Evolutionary conservation across 2,797 vertebrate genomes (phyloP), one percentile per base, ranked within the genome.

Genomic region (Amazona finschi): DNA sequence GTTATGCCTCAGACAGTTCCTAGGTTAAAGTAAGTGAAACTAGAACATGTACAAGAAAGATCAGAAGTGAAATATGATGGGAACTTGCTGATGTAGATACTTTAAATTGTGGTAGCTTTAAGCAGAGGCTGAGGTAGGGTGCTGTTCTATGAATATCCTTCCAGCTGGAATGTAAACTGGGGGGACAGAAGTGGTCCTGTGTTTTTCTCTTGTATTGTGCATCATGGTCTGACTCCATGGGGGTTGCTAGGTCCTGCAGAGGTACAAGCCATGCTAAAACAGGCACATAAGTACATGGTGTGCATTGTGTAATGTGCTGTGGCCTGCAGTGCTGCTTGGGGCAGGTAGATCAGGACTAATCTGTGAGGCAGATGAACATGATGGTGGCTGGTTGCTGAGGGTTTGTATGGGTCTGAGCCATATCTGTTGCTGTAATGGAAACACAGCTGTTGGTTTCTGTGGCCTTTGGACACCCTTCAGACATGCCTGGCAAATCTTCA

Each of bases 291-390:
- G n/a, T 71, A n/a, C n/a, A 2, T 65, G 61, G 55, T 71, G 52
- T 27, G 25, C n/a, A 2, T 14, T n/a, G 5, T 33, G 50, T 21
- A 2, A 69, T 0, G 0, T 75, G 70, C 88, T 73, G 33, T 44
- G 30, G 44, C 33, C 73, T 60, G 38, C 44, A 49, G 55, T 49
- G 81, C 71, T 88, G 33, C 62, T 53, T 62, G 75, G 49, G 31
- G 21, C 16, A n/a, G 43, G 7, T 58, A 15, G 46, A 58, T 38
- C 8, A 13, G 62, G 33, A 70, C 22, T 80, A 8, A 39, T 21
- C 44, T 73, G 43, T 61, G 72, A 87, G 90, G 50, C 14, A 38
- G 57, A 72, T 39, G 22, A 30, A 4, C 19, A 25, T 14, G 43
- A 12, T 43, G 60, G 30, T 39, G 15, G 25, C 60, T 43, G 41